A percentile compares a stretch with the other conserved stretches of the same genome.
phyloP scores from a whole-genome alignment of 2,888 invertebrate species.

The Tachystola acroxantha region DNA sequence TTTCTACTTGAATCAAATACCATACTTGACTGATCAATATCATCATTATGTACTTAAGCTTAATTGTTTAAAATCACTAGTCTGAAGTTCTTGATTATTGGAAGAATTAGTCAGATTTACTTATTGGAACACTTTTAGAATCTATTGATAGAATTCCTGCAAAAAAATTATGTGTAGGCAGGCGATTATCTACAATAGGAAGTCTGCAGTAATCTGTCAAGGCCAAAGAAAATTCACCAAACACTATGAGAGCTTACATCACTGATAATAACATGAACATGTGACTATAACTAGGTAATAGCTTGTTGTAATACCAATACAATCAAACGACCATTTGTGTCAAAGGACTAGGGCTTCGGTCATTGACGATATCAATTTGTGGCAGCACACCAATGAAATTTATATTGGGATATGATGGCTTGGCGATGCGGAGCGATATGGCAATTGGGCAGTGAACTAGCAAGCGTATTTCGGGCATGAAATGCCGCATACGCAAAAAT shows the following conservation, averaged over 20 bases:
- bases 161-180: too few relatives aligned
- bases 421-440: background rate
- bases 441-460: conserved; percentile 1
- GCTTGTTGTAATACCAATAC: background rate
- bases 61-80: too few relatives aligned
- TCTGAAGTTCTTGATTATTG: too few relatives aligned
- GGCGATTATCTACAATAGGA: too few relatives aligned
- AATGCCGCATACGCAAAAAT: conserved; percentile 49
- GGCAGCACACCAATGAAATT: conserved; percentile 4
- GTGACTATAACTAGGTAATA: too few relatives aligned
- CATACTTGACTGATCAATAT: too few relatives aligned
- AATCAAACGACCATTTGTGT: background rate
- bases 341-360: conserved; percentile 1
- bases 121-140: too few relatives aligned
- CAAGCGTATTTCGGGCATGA: conserved; percentile 16
- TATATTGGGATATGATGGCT: conserved; percentile 3
- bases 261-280: background rate
- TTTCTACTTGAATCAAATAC: background rate
- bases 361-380: conserved; percentile 6
- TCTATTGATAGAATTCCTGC: too few relatives aligned
- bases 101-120: too few relatives aligned
- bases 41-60: too few relatives aligned
- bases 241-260: too few relatives aligned
- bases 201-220: conserved; percentile 10
- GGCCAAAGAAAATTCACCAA: background rate